Base-by-base conservation (phyloP, 2,113 vertebrate species). In the Planiliza haematocheilus region DNA sequence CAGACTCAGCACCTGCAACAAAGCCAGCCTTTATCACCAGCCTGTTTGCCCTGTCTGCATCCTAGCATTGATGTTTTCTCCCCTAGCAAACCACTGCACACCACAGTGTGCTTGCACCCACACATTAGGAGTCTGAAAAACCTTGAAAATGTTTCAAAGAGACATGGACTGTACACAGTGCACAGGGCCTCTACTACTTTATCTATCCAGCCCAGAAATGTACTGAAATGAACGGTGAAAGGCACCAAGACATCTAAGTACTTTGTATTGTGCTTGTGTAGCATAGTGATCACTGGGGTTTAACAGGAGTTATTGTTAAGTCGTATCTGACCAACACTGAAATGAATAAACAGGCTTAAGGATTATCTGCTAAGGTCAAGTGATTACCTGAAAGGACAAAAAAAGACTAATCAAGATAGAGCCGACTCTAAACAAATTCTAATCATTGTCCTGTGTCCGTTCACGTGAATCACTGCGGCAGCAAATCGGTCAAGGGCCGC, bases 21-120 rank as follows among this genome's bases (percentile, higher is more conserved):
- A 85, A 90, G 66, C 14, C 48, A 36, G 48, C 69, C 79, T 84
- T 82, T 82, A 86, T 91, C 78, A 75, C 60, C 58, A n/a, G 76
- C 59, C 59, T 75, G 74, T 85, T 81, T 77, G 74, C 81, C 60
- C 76, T 80, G 80, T 70, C 82, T 80, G 75, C 83, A 62, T 61
- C 66, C 62, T 38, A 55, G 65, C 72, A 74, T 75, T 74, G 66
- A 64, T 82, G 75, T 82, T 82, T 68, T 74, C 60, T 82, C 50
- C 43, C 51, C 24, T 65, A 68, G 74, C 50, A 74, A 42, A 79
- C 70, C 43, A 55, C 48, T 58, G 73, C 59, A 76, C 14, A 61
- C 70, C 50, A 58, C 42, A 74, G 58, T 53, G 56, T 43, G 46
- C 69, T 51, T 51, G 67, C 73, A 49, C 73, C 58, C 79, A 66